Percentiles rank a stretch among this genome's conserved stretches.
These are phyloP conservation scores for Motacilla tschutschensis DNA, from an alignment of 2,113 vertebrate genomes.

Conservation along the genomic window DNA sequence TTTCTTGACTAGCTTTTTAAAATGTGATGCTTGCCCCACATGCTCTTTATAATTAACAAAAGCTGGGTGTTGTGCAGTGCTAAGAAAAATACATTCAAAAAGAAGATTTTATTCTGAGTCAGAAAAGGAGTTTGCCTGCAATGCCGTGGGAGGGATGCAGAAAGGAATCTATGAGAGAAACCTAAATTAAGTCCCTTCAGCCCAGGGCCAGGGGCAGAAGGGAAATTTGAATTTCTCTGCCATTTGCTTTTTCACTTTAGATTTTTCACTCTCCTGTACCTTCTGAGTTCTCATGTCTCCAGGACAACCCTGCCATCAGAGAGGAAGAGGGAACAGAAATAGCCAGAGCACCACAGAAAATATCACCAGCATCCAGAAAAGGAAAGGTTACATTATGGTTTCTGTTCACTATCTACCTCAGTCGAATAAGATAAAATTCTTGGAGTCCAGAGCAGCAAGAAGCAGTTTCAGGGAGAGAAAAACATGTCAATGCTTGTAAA, in stretches of 20 bases:
- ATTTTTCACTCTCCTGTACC: not conserved
- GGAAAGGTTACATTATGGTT: not conserved
- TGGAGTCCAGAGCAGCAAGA: not conserved
- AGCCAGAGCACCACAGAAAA: not conserved
- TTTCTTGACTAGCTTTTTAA: not conserved
- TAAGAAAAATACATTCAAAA: conserved; percentile 6
- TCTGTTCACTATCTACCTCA: not conserved
- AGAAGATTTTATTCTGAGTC: conserved; percentile 42
- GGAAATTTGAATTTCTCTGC: not conserved
- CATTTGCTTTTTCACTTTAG: not conserved
- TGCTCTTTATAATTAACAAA: not conserved
- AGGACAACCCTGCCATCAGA: not conserved
- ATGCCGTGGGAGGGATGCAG: not conserved
- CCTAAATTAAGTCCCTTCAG: not conserved
- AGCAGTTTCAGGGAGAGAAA: not conserved
- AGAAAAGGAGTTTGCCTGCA: conserved; percentile 13
- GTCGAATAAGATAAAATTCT: not conserved
- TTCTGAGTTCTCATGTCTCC: not conserved
- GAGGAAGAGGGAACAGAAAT: not conserved
- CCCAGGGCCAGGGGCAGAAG: not conserved
- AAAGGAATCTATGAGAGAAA: conserved; percentile 12
- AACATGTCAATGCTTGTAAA: not conserved
- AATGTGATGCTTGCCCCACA: not conserved
- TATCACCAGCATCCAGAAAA: not conserved
- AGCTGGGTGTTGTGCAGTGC: not conserved